phyloP scores from a whole-genome alignment of 2,797 vertebrate genomes.

The Aythya fuligula region DNA sequence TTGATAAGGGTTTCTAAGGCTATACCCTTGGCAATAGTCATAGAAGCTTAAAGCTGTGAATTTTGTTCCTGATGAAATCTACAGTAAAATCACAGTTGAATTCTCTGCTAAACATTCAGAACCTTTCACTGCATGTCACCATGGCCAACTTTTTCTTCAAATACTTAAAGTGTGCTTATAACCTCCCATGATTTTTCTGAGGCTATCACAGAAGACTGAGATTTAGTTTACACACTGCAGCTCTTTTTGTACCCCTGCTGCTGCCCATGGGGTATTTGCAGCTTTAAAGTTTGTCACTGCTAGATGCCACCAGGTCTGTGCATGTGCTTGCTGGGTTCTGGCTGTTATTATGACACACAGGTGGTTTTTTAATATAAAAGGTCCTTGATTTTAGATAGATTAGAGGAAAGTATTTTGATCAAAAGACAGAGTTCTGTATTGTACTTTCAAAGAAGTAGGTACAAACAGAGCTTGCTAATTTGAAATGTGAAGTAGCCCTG shows the following conservation, averaged over 20 bases:
- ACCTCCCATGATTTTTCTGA: neutral
- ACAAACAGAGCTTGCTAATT: neutral
- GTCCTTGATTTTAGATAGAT: neutral
- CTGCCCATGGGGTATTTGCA: neutral
- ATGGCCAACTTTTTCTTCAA: neutral
- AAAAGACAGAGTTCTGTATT: neutral
- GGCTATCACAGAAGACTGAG: neutral
- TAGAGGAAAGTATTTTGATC: neutral
- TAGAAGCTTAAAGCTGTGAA: neutral
- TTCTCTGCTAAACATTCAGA: neutral
- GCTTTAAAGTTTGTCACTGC: neutral
- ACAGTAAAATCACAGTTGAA: neutral
- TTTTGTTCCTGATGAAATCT: neutral
- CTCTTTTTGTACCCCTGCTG: neutral
- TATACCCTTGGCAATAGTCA: neutral
- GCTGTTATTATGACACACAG: neutral
- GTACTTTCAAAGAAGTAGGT: neutral
- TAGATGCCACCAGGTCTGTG: neutral
- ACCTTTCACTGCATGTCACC: neutral
- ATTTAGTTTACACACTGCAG: neutral
- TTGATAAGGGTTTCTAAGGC: neutral
- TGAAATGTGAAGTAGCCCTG: neutral
- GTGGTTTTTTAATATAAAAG: neutral
- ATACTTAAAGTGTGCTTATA: neutral
- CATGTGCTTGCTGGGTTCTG: neutral